phyloP scores from a whole-genome alignment of 2,888 invertebrate genomes.

The Ellobium chinense region DNA sequence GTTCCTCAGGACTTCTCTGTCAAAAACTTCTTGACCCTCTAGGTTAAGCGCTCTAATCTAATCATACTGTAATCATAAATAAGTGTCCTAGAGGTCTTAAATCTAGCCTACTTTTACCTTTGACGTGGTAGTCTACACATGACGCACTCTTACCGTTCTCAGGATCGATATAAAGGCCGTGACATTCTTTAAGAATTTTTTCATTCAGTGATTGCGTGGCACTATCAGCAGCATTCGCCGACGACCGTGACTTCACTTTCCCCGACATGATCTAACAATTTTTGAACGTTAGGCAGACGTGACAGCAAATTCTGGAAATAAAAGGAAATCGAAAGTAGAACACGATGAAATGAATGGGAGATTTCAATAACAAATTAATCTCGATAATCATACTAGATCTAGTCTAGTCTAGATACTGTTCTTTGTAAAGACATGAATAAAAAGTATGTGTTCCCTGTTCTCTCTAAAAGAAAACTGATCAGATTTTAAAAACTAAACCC shows the following conservation, averaged over 20 bases:
- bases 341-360: not conserved
- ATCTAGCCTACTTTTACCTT: too few species aligned
- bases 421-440: too few species aligned
- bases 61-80: too few species aligned
- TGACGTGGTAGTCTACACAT: too few species aligned
- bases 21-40: too few species aligned
- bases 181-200: slow-evolving; percentile 81
- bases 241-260: slow-evolving; percentile 76
- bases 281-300: not conserved
- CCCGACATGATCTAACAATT: slow-evolving; percentile 75
- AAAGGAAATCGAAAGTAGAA: not conserved
- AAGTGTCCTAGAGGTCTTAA: too few species aligned
- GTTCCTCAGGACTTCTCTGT: too few species aligned
- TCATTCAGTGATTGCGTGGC: slow-evolving; percentile 80
- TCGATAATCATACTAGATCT: too few species aligned
- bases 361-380: too few species aligned
- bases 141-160: slow-evolving; percentile 80
- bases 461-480: not conserved
- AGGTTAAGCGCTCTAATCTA: too few species aligned
- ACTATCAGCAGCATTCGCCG: slow-evolving; percentile 77
- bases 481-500: not conserved
- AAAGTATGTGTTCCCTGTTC: too few species aligned
- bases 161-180: slow-evolving; percentile 80
- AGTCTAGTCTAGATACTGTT: too few species aligned
- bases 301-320: not conserved